phyloP scores from a whole-genome alignment of 2,888 invertebrate genomes.

The Seira ritae region DNA sequence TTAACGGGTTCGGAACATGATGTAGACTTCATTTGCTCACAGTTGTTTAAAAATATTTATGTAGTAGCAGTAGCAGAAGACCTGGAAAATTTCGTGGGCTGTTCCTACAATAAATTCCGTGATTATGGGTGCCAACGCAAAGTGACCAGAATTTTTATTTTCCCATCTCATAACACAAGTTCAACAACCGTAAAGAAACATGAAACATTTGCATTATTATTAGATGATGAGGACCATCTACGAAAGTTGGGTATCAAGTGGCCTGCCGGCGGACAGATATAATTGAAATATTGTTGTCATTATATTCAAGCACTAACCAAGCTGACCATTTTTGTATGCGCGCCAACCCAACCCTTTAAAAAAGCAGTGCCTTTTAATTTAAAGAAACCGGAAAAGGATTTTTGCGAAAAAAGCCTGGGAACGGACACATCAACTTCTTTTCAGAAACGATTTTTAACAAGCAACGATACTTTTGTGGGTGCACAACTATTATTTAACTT shows the following conservation, averaged over 20 bases:
- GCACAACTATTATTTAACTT: conserved; percentile 19
- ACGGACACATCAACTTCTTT: conserved; percentile 50
- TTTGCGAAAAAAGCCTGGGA: conserved; percentile 64
- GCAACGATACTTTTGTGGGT: not conserved
- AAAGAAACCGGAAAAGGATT: conserved; percentile 53
- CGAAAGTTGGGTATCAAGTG: no score
- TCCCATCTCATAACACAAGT: conserved; percentile 37
- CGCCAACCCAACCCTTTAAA: no score
- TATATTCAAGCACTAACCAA: not conserved
- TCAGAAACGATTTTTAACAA: not conserved
- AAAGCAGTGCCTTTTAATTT: conserved; percentile 36
- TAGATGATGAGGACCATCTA: not conserved
- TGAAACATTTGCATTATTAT: conserved; percentile 43
- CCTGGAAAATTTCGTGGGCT: conserved; percentile 2
- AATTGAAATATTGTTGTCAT: no score
- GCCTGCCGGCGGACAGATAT: no score
- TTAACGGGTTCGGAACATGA: no score
- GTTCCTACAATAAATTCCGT: not conserved
- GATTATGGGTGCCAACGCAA: conserved; percentile 21
- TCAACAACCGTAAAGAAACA: conserved; percentile 60
- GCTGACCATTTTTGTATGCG: conserved; percentile 7
- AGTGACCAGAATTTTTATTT: conserved; percentile 52
- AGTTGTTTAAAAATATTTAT: no score
- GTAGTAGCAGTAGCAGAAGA: no score
- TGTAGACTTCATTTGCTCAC: no score